Evolutionary conservation across 2,888 invertebrate species (phyloP).

Genomic region (Drosophila mettleri): DNA sequence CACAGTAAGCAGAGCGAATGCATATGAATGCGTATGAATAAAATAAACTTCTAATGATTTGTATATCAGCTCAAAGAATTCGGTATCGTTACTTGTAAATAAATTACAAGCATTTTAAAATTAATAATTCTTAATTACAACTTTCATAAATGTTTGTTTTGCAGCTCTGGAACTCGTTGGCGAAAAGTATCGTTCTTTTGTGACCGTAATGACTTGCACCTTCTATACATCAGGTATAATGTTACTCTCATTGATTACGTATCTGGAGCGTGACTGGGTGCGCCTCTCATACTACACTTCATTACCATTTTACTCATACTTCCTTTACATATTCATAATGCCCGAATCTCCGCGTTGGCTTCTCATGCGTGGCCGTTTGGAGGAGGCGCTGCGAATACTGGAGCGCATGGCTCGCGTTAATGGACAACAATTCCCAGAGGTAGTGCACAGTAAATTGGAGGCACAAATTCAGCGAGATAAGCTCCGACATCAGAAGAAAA

Average conservation of each 20-base stretch:
- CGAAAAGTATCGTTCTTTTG: conserved; percentile 95
- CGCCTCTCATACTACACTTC: conserved; percentile 92
- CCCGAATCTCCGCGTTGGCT: conserved; percentile 97
- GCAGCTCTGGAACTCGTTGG: conserved; percentile 96
- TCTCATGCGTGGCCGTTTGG: conserved; percentile 91
- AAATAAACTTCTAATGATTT: too few relatives aligned
- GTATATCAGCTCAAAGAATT: too few relatives aligned
- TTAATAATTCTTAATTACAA: too few relatives aligned
- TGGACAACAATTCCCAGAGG: conserved; percentile 90
- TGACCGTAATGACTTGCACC: conserved; percentile 95
- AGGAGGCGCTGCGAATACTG: conserved; percentile 92
- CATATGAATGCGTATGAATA: too few relatives aligned
- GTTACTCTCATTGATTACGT: conserved; percentile 93
- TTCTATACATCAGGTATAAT: conserved; percentile 95
- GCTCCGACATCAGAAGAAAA: conserved; percentile 86
- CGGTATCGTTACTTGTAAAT: too few relatives aligned
- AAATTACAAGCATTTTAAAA: too few relatives aligned
- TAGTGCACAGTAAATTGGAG: conserved; percentile 90
- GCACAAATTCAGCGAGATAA: conserved; percentile 89
- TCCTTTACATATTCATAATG: conserved; percentile 93
- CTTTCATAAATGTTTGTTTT: neutral
- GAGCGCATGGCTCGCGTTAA: conserved; percentile 92
- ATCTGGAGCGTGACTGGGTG: conserved; percentile 93
- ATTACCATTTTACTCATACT: conserved; percentile 93
- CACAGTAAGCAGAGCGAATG: too few relatives aligned